Evolutionary conservation across 2,888 invertebrate genomes (phyloP).

Genomic region (Parnassius glacialis): DNA sequence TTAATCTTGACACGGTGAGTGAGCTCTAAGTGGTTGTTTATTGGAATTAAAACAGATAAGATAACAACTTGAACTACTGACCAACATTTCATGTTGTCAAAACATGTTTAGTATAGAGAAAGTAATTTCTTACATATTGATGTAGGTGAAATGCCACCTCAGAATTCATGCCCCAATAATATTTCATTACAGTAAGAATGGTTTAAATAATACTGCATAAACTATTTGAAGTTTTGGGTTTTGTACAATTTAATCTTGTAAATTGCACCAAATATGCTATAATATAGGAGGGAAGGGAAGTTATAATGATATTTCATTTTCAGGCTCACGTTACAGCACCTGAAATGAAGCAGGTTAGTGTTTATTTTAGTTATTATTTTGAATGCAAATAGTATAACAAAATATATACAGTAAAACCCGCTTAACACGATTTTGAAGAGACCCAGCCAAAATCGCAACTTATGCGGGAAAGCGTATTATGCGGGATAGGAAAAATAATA

Average conservation of each 20-base stretch:
- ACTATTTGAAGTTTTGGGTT: no score
- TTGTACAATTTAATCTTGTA: no score
- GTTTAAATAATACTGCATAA: no score
- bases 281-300: background rate
- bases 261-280: no score
- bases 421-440: no score
- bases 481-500: no score
- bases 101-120: conserved; percentile 26
- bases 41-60: conserved; percentile 22
- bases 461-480: no score
- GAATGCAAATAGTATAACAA: no score
- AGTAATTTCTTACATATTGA: conserved; percentile 21
- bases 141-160: conserved; percentile 31
- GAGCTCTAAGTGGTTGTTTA: conserved; percentile 37
- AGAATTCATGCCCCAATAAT: conserved; percentile 16
- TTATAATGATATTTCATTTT: conserved; percentile 38
- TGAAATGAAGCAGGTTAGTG: conserved; percentile 80
- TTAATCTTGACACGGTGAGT: conserved; percentile 92
- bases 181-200: no score
- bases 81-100: conserved; percentile 26
- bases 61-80: conserved; percentile 25
- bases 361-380: background rate
- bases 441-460: no score
- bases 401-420: no score
- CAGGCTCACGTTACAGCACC: conserved; percentile 77